These are phyloP conservation scores for Sebastes fasciatus DNA, from an alignment of 2,113 vertebrate genomes.

Conservation along the genomic window DNA sequence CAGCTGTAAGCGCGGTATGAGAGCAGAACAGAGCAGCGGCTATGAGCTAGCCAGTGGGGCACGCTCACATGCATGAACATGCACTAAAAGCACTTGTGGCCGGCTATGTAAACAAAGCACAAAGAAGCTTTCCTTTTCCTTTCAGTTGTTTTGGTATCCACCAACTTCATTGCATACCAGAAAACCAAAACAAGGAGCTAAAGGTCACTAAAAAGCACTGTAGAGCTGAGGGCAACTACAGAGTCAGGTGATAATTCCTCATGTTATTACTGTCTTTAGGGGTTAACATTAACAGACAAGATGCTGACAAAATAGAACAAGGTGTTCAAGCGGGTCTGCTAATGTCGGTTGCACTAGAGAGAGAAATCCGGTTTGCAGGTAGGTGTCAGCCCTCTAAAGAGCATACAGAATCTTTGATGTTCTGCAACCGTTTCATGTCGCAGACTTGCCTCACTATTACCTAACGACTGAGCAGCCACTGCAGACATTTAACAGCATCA, in stretches of 20 bases:
- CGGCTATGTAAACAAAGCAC: too few relatives aligned
- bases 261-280: too few relatives aligned
- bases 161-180: not conserved
- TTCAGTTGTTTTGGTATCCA: not conserved
- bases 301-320: not conserved
- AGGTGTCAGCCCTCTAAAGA: constrained; percentile 35
- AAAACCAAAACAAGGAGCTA: not conserved
- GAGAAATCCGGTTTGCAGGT: constrained; percentile 4
- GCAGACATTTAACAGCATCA: constrained; percentile 51
- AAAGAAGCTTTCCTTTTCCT: too few relatives aligned
- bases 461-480: constrained; percentile 34
- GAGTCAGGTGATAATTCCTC: not conserved
- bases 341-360: not conserved
- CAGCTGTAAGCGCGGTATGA: too few relatives aligned
- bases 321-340: not conserved
- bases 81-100: too few relatives aligned
- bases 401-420: constrained; percentile 47
- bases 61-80: too few relatives aligned
- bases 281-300: too few relatives aligned
- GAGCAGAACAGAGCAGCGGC: too few relatives aligned
- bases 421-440: constrained; percentile 52
- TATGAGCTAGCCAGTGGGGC: too few relatives aligned
- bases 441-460: constrained; percentile 45
- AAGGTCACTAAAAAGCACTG: not conserved
- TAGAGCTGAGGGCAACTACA: not conserved